Evolutionary conservation across 2,113 vertebrate genomes (phyloP), one percentile per base, ranked within the genome.

Genomic region (Phrynocephalus versicolor): DNA sequence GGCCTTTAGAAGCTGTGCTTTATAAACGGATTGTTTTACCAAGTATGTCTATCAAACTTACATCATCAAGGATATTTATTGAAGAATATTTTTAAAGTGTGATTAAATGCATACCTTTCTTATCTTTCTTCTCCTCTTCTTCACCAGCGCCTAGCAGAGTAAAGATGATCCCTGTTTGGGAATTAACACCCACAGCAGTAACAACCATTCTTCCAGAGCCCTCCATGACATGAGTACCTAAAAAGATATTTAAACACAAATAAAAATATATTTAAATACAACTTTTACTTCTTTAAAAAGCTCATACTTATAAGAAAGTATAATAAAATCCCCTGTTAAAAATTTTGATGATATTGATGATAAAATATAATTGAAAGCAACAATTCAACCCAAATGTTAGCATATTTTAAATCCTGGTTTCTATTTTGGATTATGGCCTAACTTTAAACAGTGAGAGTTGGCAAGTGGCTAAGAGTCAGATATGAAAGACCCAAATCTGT

Each of bases 191-290:
- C 16, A 99, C 98, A 0, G 98, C 98, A 0, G 97, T 98, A 75
- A 99, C 99, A 74, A 99, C 81, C 99, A 99, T 99, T 90, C 98
- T 94, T 67, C 99, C 99, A 6, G 99, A 99, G 79, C 99, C 99
- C 90, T 99, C 99, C 99, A 99, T 99, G 90, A 99, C 99, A 0
- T 99, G 99, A 74, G 99, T 99, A 65, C 99, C 99, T 99, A 93
- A 27, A 85, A 84, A 1, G 27, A 75, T 16, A 60, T 73, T 72
- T 80, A 81, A 73, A 81, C 89, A 55, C 64, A 60, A 16, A 37
- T 27, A 65, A 45, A 74, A 16, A 2, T 80, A 45, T 13, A 30
- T 33, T 45, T n/a, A n/a, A 51, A 51, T 51, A 51, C 45, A 51
- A 10, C 5, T 51, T 51, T 51, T 51, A 6, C 15, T 64, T 41